Percentiles rank a stretch among this genome's conserved stretches.
Conservation (phyloP, 2,888 invertebrate species). For the Bellardia bayeri region DNA sequence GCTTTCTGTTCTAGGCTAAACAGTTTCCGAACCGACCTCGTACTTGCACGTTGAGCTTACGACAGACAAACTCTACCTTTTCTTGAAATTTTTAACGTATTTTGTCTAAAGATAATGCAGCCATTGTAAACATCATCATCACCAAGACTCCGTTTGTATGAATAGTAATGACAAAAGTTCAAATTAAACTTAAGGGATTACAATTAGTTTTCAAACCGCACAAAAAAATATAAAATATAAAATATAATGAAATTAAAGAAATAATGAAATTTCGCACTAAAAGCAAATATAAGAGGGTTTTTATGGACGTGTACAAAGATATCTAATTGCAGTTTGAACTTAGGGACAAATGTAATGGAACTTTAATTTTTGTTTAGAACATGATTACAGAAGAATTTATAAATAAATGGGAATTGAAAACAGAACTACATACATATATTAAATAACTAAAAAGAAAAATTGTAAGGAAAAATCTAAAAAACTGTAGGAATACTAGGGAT, state of each 20-base stretch:
- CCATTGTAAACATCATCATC: neutral
- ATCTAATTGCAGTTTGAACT: slow-evolving; percentile 28
- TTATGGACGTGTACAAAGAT: slow-evolving; percentile 1
- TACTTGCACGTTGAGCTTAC: too few species aligned
- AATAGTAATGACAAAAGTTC: slow-evolving; percentile 43
- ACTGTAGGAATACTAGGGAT: too few species aligned
- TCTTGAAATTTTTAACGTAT: too few species aligned
- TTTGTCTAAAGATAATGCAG: too few species aligned
- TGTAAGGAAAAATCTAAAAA: too few species aligned
- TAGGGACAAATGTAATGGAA: slow-evolving; percentile 34
- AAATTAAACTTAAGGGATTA: slow-evolving; percentile 55
- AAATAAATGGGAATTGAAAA: neutral
- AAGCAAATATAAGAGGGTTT: slow-evolving; percentile 31
- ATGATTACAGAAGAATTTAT: slow-evolving; percentile 19
- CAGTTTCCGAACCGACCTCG: too few species aligned
- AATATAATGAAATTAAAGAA: slow-evolving; percentile 42
- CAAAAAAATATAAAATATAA: slow-evolving; percentile 7
- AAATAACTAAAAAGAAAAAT: neutral
- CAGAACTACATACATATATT: neutral
- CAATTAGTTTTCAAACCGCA: slow-evolving; percentile 53
- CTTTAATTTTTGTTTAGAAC: slow-evolving; percentile 42
- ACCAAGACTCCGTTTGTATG: slow-evolving; percentile 7
- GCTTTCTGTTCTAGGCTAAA: too few species aligned
- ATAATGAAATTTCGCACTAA: neutral
- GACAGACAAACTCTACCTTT: too few species aligned